phyloP scores from a whole-genome alignment of 92 coral and sea anemone species.

The Phenganax marumi region DNA sequence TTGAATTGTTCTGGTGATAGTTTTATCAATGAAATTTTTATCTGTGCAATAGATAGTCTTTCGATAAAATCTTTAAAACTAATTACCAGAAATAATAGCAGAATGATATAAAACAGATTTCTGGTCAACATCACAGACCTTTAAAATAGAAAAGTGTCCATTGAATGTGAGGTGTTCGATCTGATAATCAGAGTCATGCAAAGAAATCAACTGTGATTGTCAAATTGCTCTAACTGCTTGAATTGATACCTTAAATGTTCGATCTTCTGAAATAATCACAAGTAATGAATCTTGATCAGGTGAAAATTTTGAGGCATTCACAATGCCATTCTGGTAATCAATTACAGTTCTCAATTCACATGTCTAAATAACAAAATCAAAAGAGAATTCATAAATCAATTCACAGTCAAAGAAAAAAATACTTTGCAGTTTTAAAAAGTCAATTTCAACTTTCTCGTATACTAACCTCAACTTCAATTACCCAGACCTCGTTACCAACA shows the following conservation, averaged over 20 bases:
- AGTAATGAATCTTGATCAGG: conserved; percentile 65
- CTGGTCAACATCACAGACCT: conserved; percentile 87
- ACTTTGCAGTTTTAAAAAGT: neutral
- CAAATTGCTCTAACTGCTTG: neutral
- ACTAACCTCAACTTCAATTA: conserved; percentile 76
- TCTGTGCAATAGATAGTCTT: too few species aligned
- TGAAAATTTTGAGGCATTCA: conserved; percentile 79
- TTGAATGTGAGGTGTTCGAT: neutral
- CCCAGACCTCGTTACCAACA: conserved; percentile 88
- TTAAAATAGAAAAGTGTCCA: neutral
- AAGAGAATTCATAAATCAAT: neutral
- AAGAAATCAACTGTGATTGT: neutral
- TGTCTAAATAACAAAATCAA: conserved; percentile 50
- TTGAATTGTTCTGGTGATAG: neutral
- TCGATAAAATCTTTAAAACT: neutral
- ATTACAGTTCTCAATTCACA: conserved; percentile 79
- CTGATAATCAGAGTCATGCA: neutral
- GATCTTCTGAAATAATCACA: conserved; percentile 80
- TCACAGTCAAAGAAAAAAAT: neutral
- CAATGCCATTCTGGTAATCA: conserved; percentile 76
- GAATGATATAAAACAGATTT: conserved; percentile 77
- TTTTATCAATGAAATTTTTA: too few species aligned
- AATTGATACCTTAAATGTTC: conserved; percentile 77
- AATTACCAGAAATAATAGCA: conserved; percentile 82
- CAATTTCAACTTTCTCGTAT: neutral